These are phyloP conservation scores for Mirza zaza DNA, from an alignment of 2,113 vertebrate species.

Conservation along the genomic window DNA sequence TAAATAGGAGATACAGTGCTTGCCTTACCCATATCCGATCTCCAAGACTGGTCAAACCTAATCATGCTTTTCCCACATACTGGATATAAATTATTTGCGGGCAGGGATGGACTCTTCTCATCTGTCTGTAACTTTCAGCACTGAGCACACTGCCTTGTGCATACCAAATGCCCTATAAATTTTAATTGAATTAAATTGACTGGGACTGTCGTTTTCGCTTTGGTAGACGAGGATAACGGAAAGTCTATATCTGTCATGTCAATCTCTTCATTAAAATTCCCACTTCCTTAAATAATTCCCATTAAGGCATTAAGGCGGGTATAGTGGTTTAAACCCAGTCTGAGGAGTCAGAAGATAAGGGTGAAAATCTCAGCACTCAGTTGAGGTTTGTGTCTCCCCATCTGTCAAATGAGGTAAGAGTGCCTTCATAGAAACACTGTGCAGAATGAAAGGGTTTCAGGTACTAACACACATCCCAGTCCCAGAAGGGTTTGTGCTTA, in stretches of 20 bases:
- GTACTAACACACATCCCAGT: background rate
- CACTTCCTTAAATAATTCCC: constrained; percentile 19
- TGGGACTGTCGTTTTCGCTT: constrained; percentile 7
- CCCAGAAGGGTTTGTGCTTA: background rate
- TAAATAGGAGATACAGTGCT: background rate
- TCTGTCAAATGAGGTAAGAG: background rate
- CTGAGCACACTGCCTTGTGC: background rate
- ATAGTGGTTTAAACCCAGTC: background rate
- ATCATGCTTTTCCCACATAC: background rate
- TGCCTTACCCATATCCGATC: background rate
- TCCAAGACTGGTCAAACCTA: background rate
- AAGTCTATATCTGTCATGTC: background rate
- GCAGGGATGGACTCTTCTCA: background rate
- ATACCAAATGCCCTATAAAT: background rate
- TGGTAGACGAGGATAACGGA: background rate
- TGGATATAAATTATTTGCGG: background rate
- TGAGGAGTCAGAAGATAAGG: background rate
- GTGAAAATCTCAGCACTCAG: background rate
- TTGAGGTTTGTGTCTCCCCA: background rate
- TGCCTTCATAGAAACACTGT: background rate
- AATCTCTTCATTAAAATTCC: background rate
- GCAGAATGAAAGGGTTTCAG: background rate
- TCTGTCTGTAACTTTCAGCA: background rate
- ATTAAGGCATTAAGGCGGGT: background rate
- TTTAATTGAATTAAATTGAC: constrained; percentile 13